Conservation (phyloP, 2,797 vertebrate genomes). For the Chanos chanos region DNA sequence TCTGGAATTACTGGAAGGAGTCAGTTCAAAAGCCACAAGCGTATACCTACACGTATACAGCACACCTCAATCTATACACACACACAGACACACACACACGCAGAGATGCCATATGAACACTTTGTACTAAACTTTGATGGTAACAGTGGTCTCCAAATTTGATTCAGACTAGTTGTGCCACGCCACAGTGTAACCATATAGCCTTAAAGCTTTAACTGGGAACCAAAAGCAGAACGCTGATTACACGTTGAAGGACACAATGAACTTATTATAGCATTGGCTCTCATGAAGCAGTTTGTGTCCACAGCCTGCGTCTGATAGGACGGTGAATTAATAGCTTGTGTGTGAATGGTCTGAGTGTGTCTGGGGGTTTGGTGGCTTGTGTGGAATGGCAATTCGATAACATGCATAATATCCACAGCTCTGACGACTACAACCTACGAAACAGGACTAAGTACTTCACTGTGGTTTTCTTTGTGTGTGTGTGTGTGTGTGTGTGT, state of each 20-base stretch:
- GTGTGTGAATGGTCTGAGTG: slow-evolving; percentile 17
- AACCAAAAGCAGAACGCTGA: neutral
- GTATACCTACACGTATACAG: too few species aligned
- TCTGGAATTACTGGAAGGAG: too few species aligned
- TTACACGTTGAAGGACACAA: slow-evolving; percentile 14
- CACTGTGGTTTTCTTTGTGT: too few species aligned
- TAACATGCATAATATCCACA: slow-evolving; percentile 18
- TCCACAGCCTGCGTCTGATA: neutral
- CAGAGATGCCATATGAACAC: too few species aligned
- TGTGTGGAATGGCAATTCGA: slow-evolving; percentile 34
- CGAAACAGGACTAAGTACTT: slow-evolving; percentile 10
- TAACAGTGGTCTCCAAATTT: slow-evolving; percentile 13
- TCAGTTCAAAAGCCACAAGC: too few species aligned
- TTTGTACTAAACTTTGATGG: too few species aligned
- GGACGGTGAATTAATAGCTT: slow-evolving; percentile 13
- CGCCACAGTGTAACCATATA: slow-evolving; percentile 11
- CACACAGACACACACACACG: too few species aligned
- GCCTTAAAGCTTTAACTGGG: slow-evolving; percentile 8
- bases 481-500: slow-evolving; percentile 12
- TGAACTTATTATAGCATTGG: slow-evolving; percentile 24
- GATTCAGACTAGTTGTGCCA: slow-evolving; percentile 4
- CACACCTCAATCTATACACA: too few species aligned
- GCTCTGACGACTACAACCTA: slow-evolving; percentile 12
- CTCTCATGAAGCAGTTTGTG: neutral
- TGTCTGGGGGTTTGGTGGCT: slow-evolving; percentile 8